Conservation (phyloP, 2,888 invertebrate genomes). For the Nineta flava region DNA sequence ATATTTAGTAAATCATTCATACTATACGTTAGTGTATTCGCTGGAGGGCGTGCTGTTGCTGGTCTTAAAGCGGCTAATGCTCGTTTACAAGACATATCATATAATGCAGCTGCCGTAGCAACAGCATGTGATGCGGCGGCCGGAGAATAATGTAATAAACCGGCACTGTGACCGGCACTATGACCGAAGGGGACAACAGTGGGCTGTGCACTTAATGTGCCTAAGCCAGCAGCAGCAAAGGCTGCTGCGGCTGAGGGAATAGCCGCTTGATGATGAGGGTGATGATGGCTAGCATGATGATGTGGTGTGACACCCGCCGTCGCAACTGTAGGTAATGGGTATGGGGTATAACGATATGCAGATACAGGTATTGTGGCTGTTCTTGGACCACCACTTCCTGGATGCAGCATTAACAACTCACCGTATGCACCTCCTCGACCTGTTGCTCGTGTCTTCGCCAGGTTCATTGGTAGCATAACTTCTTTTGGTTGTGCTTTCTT, state of each 20-base stretch:
- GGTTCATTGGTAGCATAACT: constrained; percentile 96
- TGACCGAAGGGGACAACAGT: constrained; percentile 23
- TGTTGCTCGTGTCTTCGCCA: constrained; percentile 89
- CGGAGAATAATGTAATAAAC: constrained; percentile 25
- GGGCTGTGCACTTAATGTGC: constrained; percentile 13
- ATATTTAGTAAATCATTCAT: constrained; percentile 57
- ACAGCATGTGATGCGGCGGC: constrained; percentile 10
- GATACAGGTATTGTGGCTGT: constrained; percentile 25
- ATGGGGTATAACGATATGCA: constrained; percentile 43
- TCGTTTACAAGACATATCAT: constrained; percentile 34
- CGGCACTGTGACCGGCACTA: constrained; percentile 23
- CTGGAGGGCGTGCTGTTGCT: constrained; percentile 33
- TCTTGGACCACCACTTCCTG: constrained; percentile 28
- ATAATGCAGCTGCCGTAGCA: constrained; percentile 18
- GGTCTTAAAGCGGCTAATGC: constrained; percentile 30
- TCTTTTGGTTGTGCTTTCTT: constrained; percentile 99
- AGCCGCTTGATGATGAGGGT: constrained; percentile 26
- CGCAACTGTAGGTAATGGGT: constrained; percentile 37
- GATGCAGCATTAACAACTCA: constrained; percentile 75
- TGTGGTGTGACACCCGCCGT: constrained; percentile 12
- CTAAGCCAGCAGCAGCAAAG: constrained; percentile 12
- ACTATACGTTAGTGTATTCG: constrained; percentile 45
- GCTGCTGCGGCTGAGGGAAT: constrained; percentile 28
- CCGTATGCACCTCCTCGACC: constrained; percentile 96
- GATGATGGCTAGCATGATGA: constrained; percentile 17